Evolutionary conservation across 30 jellyfish, hydroid and myxozoan genomes (phyloP).

Genomic region (Aurelia aurita complex sp. Pacific): DNA sequence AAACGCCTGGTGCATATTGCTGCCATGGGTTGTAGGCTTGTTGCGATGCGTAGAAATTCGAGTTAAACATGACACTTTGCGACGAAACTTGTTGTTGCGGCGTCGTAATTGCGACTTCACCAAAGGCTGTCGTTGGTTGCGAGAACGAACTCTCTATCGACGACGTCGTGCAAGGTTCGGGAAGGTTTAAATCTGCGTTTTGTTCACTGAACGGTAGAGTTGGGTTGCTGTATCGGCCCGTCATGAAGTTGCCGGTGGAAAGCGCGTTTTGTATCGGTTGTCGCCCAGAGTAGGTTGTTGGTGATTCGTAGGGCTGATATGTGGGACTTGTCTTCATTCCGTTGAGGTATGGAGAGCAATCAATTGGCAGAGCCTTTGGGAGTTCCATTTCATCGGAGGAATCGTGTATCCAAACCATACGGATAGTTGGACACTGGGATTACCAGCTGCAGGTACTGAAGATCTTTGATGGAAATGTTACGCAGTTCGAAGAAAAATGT

Average conservation of each 20-base stretch:
- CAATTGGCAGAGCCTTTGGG: slow-evolving; percentile 65
- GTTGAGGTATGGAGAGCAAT: slow-evolving; percentile 60
- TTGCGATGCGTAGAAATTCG: slow-evolving; percentile 63
- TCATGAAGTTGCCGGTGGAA: slow-evolving; percentile 27
- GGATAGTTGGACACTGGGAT: slow-evolving; percentile 10
- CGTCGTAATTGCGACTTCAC: slow-evolving; percentile 51
- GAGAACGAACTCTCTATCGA: slow-evolving; percentile 45
- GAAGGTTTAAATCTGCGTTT: slow-evolving; percentile 35
- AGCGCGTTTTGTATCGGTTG: slow-evolving; percentile 55
- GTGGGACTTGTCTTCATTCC: slow-evolving; percentile 71
- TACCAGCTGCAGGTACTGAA: background rate
- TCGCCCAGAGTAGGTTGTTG: slow-evolving; percentile 41
- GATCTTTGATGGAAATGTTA: background rate
- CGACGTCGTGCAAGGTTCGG: slow-evolving; percentile 70
- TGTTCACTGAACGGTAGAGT: slow-evolving; percentile 24
- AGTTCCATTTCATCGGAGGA: slow-evolving; percentile 67
- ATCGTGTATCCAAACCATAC: slow-evolving; percentile 73
- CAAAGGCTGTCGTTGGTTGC: slow-evolving; percentile 64
- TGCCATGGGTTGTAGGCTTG: slow-evolving; percentile 68
- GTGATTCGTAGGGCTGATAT: slow-evolving; percentile 53
- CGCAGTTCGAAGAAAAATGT: background rate
- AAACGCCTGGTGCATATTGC: slow-evolving; percentile 43
- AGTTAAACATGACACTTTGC: slow-evolving; percentile 61
- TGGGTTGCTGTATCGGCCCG: slow-evolving; percentile 35
- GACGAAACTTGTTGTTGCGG: slow-evolving; percentile 51